phyloP scores from a whole-genome alignment of 2,113 vertebrate genomes.

The Alligator mississippiensis region DNA sequence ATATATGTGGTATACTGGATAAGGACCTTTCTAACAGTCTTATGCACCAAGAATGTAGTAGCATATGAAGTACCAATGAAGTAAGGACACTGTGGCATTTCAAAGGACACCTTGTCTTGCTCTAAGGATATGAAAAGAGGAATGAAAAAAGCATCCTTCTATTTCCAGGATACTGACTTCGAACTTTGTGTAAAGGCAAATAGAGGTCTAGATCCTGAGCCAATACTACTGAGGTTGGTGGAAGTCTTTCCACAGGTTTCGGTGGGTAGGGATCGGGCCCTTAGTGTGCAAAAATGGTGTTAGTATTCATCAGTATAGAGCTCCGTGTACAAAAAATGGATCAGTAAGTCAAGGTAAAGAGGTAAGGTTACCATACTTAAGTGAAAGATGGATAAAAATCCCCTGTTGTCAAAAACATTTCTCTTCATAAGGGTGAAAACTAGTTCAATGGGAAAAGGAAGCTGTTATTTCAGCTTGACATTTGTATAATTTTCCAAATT shows the following conservation, averaged over 20 bases:
- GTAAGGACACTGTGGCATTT: not conserved
- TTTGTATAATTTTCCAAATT: not conserved
- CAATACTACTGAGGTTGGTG: not conserved
- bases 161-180: not conserved
- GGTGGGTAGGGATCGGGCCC: no score
- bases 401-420: no score
- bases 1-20: not conserved
- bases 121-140: not conserved
- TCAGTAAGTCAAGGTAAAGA: no score
- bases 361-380: no score
- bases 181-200: not conserved
- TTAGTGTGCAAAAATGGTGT: not conserved
- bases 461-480: not conserved
- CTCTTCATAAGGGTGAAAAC: not conserved
- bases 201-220: not conserved
- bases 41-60: not conserved
- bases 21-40: not conserved
- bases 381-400: not conserved
- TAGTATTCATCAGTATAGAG: not conserved
- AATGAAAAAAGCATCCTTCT: not conserved
- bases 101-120: not conserved
- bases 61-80: not conserved
- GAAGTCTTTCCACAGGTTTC: not conserved
- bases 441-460: not conserved
- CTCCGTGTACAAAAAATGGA: no score